A percentile compares a stretch with the other conserved stretches of the same genome.
Evolutionary conservation across 2,113 vertebrate genomes (phyloP).

Genomic region (Syngnathus scovelli): DNA sequence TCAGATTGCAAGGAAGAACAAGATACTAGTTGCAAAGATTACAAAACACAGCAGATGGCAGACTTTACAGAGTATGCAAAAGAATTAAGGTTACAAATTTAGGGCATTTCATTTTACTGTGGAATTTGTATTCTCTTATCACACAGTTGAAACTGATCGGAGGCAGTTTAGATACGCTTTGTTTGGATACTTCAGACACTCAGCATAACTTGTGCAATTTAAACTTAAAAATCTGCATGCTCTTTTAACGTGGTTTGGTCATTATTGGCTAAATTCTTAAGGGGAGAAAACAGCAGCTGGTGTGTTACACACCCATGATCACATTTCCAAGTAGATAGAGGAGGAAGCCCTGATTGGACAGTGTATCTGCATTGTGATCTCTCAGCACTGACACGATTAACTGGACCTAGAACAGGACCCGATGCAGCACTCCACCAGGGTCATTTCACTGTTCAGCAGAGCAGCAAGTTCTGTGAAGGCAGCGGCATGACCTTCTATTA

Average conservation of each 20-base stretch:
- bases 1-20: background rate
- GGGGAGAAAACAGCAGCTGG: conserved; percentile 15
- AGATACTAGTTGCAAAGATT: background rate
- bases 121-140: conserved; percentile 18
- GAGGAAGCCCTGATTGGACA: conserved; percentile 28
- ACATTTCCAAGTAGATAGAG: conserved; percentile 27
- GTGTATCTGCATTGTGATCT: conserved; percentile 10
- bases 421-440: conserved; percentile 37
- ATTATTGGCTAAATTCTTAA: background rate
- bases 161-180: background rate
- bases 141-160: no score
- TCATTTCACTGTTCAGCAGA: conserved; percentile 73
- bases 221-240: background rate
- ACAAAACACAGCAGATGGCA: background rate
- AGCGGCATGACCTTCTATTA: conserved; percentile 60
- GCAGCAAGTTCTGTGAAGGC: conserved; percentile 53
- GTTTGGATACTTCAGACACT: conserved; percentile 16
- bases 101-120: background rate
- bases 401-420: conserved; percentile 47
- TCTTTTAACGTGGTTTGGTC: background rate
- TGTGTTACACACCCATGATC: conserved; percentile 34
- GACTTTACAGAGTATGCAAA: background rate
- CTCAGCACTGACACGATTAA: conserved; percentile 53
- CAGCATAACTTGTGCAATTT: conserved; percentile 2
- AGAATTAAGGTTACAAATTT: background rate